Evolutionary conservation across 2,797 vertebrate species (phyloP).

Genomic region (Leontopithecus rosalia): DNA sequence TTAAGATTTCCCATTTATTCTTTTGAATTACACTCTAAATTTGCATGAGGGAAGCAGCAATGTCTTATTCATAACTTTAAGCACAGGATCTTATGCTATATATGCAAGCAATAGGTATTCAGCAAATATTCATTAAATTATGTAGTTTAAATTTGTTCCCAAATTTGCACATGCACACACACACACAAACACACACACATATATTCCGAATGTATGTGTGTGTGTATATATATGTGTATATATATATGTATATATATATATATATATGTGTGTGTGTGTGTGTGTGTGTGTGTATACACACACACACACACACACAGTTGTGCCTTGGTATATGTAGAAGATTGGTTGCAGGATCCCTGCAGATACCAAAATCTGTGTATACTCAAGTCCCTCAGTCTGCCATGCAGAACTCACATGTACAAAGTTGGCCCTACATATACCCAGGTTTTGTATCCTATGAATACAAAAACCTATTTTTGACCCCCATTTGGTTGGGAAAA

Average conservation of each 20-base stretch:
- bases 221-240: fast-evolving
- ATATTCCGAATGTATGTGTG: background rate
- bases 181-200: background rate
- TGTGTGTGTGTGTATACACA: fast-evolving
- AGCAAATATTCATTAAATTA: background rate
- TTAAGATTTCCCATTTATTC: background rate
- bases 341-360: background rate
- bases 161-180: fast-evolving
- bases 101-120: background rate
- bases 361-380: background rate
- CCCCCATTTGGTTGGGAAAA: background rate
- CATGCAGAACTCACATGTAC: background rate
- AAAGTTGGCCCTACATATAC: background rate
- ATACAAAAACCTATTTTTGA: background rate
- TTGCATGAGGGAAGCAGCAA: background rate
- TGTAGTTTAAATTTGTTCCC: background rate
- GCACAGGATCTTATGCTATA: background rate
- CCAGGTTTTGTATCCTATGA: background rate
- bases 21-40: background rate
- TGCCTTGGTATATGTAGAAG: background rate
- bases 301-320: background rate
- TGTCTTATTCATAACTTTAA: background rate
- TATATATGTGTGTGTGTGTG: no score
- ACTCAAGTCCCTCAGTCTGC: background rate
- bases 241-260: fast-evolving